These are phyloP conservation scores for Dioctria linearis DNA, from an alignment of 2,888 invertebrate genomes.

Conservation along the genomic window DNA sequence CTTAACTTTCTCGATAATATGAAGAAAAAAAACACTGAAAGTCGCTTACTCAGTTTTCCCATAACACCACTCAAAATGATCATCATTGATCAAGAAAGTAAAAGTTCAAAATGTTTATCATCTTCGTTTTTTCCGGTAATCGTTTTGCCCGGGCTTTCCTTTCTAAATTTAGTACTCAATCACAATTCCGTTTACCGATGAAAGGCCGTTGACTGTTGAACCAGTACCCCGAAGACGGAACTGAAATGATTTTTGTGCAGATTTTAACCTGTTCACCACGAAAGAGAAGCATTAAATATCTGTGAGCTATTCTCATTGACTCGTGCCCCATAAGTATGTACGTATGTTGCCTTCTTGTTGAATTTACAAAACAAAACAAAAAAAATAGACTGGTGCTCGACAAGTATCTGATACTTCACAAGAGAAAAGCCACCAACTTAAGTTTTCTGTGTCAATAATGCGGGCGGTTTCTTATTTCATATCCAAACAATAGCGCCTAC, in stretches of 20 bases:
- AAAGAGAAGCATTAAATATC: too few species aligned
- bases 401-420: neutral
- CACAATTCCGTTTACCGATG: neutral
- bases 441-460: neutral
- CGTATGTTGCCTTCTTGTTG: too few species aligned
- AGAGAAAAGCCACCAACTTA: neutral
- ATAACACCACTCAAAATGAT: constrained; percentile 14
- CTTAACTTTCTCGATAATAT: neutral
- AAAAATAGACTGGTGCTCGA: neutral
- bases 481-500: neutral
- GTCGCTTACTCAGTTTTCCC: neutral
- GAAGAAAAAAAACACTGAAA: neutral
- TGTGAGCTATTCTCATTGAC: too few species aligned
- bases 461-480: neutral
- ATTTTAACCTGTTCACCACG: neutral
- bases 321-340: too few species aligned
- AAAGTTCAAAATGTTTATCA: constrained; percentile 16
- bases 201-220: neutral
- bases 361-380: neutral
- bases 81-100: constrained; percentile 21
- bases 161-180: constrained; percentile 16
- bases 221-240: neutral
- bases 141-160: constrained; percentile 19
- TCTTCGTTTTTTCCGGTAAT: constrained; percentile 20
- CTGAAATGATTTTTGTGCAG: neutral